phyloP scores from a whole-genome alignment of 1,140 invertebrate genomes.

The Hormaphis cornu region DNA sequence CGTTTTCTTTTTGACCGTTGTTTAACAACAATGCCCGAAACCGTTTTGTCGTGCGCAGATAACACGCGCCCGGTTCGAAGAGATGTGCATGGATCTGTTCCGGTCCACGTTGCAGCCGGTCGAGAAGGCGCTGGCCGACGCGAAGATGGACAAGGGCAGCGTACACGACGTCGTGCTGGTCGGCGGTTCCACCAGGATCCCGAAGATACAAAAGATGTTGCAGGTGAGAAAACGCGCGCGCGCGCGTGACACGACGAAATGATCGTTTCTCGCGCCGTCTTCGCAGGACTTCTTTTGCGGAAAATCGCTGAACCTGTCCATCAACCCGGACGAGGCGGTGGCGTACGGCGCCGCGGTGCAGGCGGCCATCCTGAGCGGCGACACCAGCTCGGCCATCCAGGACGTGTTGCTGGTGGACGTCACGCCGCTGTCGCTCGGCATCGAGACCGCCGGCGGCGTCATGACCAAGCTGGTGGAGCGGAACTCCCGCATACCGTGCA shows the following conservation, averaged over 20 bases:
- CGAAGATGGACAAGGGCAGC: slow-evolving; percentile 58
- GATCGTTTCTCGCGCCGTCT: slow-evolving; percentile 39
- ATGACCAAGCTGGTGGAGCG: slow-evolving; percentile 52
- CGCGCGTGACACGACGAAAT: too few relatives aligned
- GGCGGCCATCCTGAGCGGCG: slow-evolving; percentile 53
- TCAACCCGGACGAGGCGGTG: slow-evolving; percentile 58
- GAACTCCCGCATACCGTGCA: slow-evolving; percentile 48
- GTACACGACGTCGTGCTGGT: slow-evolving; percentile 72
- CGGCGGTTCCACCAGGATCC: slow-evolving; percentile 65
- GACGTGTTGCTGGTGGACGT: slow-evolving; percentile 50
- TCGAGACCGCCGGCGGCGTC: slow-evolving; percentile 50
- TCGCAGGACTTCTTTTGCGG: slow-evolving; percentile 51
- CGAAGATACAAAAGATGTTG: slow-evolving; percentile 53
- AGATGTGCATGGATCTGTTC: slow-evolving; percentile 54
- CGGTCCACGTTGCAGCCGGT: slow-evolving; percentile 50
- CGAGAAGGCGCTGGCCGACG: slow-evolving; percentile 61
- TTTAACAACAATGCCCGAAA: too few relatives aligned
- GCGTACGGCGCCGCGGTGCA: slow-evolving; percentile 58
- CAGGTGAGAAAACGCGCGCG: slow-evolving; percentile 31
- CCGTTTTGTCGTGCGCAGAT: too few relatives aligned
- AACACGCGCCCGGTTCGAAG: slow-evolving; percentile 54
- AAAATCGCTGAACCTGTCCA: slow-evolving; percentile 55
- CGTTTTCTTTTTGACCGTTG: too few relatives aligned
- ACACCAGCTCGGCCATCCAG: slow-evolving; percentile 48
- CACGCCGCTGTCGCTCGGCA: slow-evolving; percentile 48